phyloP scores from a whole-genome alignment of 2,113 vertebrate species.

The Phalacrocorax aristotelis region DNA sequence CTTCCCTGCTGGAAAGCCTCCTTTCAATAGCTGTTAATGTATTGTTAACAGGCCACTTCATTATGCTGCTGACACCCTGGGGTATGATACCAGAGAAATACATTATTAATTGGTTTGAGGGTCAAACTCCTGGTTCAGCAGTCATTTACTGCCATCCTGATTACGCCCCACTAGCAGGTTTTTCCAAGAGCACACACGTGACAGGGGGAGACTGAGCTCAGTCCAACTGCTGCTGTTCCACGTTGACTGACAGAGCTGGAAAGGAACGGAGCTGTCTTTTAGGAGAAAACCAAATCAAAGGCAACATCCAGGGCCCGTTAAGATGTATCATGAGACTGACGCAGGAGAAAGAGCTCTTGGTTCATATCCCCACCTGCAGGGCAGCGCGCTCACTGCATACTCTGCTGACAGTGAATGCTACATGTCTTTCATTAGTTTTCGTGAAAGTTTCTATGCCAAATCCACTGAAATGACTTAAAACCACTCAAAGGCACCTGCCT shows the following conservation, averaged over 20 bases:
- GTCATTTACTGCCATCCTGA: conserved; percentile 22
- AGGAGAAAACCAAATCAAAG: background rate
- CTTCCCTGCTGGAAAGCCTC: conserved; percentile 30
- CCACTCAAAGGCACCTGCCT: background rate
- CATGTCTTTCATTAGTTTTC: background rate
- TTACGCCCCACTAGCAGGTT: background rate
- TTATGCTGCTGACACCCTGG: background rate
- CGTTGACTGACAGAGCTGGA: background rate
- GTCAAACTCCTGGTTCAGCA: conserved; percentile 16
- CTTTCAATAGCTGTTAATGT: background rate
- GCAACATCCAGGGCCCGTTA: background rate
- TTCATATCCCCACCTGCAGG: conserved; percentile 23
- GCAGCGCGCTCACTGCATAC: background rate
- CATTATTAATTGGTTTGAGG: conserved; percentile 31
- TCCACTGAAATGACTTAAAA: background rate
- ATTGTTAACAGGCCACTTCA: conserved; percentile 3
- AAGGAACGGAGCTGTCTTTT: background rate
- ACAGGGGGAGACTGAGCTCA: background rate
- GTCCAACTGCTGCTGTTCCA: background rate
- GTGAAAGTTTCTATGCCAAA: background rate
- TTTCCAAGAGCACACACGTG: background rate
- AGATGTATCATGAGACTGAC: background rate
- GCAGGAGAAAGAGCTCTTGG: background rate
- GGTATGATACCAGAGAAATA: conserved; percentile 4
- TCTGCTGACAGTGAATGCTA: background rate